Conservation (phyloP, 2,797 vertebrate species). For the Trematocara caparti region DNA sequence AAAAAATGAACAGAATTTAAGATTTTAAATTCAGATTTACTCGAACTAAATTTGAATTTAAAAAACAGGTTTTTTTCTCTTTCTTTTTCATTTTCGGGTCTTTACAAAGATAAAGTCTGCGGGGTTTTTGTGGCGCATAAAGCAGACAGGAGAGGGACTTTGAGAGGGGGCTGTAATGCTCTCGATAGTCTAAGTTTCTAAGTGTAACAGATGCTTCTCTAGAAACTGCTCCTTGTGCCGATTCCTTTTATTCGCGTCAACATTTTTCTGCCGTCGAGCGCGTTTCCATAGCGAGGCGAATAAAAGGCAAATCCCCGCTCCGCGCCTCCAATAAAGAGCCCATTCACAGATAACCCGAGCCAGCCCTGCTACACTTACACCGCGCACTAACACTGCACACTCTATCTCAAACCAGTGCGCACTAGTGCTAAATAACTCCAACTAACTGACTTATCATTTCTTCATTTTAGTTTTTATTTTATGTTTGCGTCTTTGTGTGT, state of each 20-base stretch:
- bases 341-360: conserved; percentile 88
- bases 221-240: conserved; percentile 89
- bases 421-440: conserved; percentile 36
- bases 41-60: background rate
- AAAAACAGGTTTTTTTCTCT: background rate
- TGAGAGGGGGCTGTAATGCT: conserved; percentile 82
- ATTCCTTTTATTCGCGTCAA: conserved; percentile 90
- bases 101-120: conserved; percentile 24
- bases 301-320: conserved; percentile 97
- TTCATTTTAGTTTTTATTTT: conserved; percentile 2
- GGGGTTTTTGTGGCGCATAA: background rate
- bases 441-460: conserved; percentile 52
- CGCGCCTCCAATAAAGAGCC: conserved; percentile 90
- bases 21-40: background rate
- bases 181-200: conserved; percentile 98
- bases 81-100: background rate
- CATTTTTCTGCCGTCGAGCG: conserved; percentile 95
- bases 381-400: conserved; percentile 51
- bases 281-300: conserved; percentile 99
- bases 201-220: conserved; percentile 99
- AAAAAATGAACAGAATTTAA: background rate
- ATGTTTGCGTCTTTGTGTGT: background rate
- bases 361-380: conserved; percentile 89
- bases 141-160: conserved; percentile 67
- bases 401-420: conserved; percentile 29